phyloP scores from a whole-genome alignment of 2,888 invertebrate species.

The Seira musarum region DNA sequence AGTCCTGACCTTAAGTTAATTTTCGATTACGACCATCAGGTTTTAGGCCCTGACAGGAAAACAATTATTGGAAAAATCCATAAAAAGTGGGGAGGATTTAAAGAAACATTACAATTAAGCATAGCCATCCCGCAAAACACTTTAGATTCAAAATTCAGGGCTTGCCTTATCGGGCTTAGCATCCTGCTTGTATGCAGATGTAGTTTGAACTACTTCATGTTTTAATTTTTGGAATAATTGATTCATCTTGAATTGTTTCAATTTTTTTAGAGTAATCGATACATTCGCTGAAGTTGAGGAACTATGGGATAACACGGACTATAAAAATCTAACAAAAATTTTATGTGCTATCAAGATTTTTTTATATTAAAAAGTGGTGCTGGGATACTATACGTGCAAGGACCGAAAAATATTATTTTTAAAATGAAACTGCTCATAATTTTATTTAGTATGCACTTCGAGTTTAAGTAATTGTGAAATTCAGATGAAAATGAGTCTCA shows the following conservation, averaged over 20 bases:
- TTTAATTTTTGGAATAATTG: not conserved
- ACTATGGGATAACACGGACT: no score
- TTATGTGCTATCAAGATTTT: no score
- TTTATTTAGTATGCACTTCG: no score
- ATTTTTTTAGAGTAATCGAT: constrained; percentile 16
- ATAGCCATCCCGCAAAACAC: constrained; percentile 5
- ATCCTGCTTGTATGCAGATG: constrained; percentile 26
- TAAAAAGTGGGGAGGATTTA: constrained; percentile 38
- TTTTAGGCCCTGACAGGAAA: constrained; percentile 27
- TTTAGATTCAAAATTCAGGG: constrained; percentile 18
- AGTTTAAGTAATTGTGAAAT: no score
- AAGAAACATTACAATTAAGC: constrained; percentile 23
- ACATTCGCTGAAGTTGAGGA: constrained; percentile 14
- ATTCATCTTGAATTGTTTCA: not conserved
- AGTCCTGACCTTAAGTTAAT: not conserved
- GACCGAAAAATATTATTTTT: no score
- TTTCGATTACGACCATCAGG: constrained; percentile 13
- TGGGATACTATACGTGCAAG: constrained; percentile 11
- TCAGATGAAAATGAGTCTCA: no score
- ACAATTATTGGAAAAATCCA: constrained; percentile 34
- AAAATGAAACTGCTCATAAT: no score
- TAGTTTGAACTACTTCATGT: not conserved
- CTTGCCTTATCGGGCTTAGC: constrained; percentile 34
- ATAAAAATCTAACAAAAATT: no score
- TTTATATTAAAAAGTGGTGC: constrained; percentile 5